Percentiles rank a stretch among this genome's conserved stretches.
These are phyloP conservation scores for Nipponacmea schrenckii DNA, from an alignment of 2,888 invertebrate species.

Conservation along the genomic window DNA sequence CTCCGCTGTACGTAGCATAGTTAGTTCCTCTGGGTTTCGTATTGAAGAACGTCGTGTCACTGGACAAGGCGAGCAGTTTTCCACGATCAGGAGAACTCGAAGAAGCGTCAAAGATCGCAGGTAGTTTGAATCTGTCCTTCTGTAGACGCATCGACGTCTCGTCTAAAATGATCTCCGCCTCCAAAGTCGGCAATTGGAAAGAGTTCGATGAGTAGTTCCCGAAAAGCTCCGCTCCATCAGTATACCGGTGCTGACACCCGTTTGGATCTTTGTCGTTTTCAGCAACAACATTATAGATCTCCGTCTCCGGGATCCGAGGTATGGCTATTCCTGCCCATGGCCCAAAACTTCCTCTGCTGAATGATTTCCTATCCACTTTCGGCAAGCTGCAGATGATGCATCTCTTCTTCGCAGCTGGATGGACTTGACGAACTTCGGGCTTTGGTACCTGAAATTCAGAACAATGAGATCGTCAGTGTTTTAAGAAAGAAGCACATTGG, in stretches of 20 bases:
- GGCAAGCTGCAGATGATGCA: slow-evolving; percentile 1
- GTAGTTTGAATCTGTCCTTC: not conserved
- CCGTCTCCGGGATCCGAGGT: not conserved
- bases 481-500: too few relatives aligned
- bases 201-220: not conserved
- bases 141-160: not conserved
- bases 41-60: not conserved
- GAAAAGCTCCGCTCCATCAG: too few relatives aligned
- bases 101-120: not conserved
- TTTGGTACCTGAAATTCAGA: too few relatives aligned
- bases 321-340: not conserved
- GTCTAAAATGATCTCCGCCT: not conserved
- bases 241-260: too few relatives aligned
- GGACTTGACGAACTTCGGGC: not conserved
- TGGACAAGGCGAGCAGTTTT: not conserved
- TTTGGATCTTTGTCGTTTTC: not conserved
- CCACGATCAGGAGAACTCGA: not conserved
- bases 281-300: not conserved
- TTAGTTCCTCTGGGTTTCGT: not conserved
- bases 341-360: not conserved
- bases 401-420: not conserved
- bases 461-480: too few relatives aligned
- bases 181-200: not conserved
- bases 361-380: not conserved
- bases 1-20: not conserved